A percentile compares a stretch with the other conserved stretches of the same genome.
Evolutionary conservation across 2,113 vertebrate genomes (phyloP).

Genomic region (Triplophysa siluroides): DNA sequence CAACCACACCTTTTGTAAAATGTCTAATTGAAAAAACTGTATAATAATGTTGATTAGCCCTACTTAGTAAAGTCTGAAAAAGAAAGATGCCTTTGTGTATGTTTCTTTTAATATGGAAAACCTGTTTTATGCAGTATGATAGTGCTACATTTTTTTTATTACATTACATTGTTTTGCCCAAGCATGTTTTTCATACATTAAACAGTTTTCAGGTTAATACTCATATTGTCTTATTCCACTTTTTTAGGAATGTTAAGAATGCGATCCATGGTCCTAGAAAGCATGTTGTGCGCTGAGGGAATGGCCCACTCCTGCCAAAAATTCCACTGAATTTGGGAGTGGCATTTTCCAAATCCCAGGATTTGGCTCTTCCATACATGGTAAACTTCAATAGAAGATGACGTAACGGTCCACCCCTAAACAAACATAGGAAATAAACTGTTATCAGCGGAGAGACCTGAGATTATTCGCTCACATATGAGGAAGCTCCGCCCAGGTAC

Average conservation of each 20-base stretch:
- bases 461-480: conserved; percentile 52
- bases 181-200: too few relatives aligned
- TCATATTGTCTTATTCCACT: background rate
- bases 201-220: background rate
- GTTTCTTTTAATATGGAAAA: too few relatives aligned
- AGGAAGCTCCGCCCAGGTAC: conserved; percentile 57
- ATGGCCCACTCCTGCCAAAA: conserved; percentile 57
- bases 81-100: too few relatives aligned
- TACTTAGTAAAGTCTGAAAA: too few relatives aligned
- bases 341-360: conserved; percentile 78
- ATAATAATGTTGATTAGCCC: too few relatives aligned
- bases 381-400: conserved; percentile 73
- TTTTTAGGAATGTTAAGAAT: conserved; percentile 29
- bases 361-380: conserved; percentile 80
- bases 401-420: conserved; percentile 67
- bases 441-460: conserved; percentile 67
- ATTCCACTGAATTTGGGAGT: conserved; percentile 67
- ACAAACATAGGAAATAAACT: conserved; percentile 61
- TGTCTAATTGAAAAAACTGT: too few relatives aligned
- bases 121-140: too few relatives aligned
- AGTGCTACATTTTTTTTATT: too few relatives aligned
- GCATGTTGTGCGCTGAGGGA: conserved; percentile 47
- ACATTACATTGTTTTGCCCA: too few relatives aligned
- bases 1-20: too few relatives aligned
- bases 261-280: conserved; percentile 9